Evolutionary conservation across 2,888 invertebrate genomes (phyloP), one percentile per base, ranked within the genome.

Genomic region (Prionchulus punctatus): DNA sequence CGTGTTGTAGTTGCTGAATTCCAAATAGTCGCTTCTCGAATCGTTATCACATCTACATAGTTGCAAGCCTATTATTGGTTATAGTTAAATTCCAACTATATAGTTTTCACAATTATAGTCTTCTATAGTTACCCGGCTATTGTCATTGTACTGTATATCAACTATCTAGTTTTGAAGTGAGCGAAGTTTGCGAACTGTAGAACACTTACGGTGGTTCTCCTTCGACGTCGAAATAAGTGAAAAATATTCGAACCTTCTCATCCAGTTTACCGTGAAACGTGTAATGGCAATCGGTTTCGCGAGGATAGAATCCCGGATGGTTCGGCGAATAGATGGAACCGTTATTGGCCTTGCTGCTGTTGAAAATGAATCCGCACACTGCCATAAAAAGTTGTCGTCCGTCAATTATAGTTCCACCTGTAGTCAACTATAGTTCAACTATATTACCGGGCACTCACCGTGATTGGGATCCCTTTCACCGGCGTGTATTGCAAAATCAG

Each of bases 11-110:
- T 94, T 96, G 50, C 91, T 91, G 75, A 96, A 90, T 72, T 92
- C 88, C 54, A 96, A 86, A 74, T 85, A 92, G 74, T 96, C 96
- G 69, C 91, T 92, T 47, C 88, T 86, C 1, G 90, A 85, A 50
- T 82, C 80, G 57, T 85, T 84, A 67, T 86, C 86, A 71, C 94
- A 96, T 62, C 92, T 94, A n/a, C n/a, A n/a, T n/a, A n/a, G n/a
- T n/a, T n/a, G n/a, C n/a, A n/a, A n/a, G n/a, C n/a, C n/a, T n/a
- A n/a, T n/a, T n/a, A n/a, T n/a, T n/a, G n/a, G n/a, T n/a, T n/a
- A n/a, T n/a, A n/a, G n/a, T n/a, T n/a, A n/a, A n/a, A n/a, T n/a
- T n/a, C n/a, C n/a, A n/a, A n/a, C n/a, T n/a, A n/a, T n/a, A n/a
- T n/a, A n/a, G n/a, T n/a, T n/a, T n/a, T n/a, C n/a, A n/a, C n/a